Evolutionary conservation across 2,113 vertebrate species (phyloP).

Genomic region (Brachyhypopomus gauderio): DNA sequence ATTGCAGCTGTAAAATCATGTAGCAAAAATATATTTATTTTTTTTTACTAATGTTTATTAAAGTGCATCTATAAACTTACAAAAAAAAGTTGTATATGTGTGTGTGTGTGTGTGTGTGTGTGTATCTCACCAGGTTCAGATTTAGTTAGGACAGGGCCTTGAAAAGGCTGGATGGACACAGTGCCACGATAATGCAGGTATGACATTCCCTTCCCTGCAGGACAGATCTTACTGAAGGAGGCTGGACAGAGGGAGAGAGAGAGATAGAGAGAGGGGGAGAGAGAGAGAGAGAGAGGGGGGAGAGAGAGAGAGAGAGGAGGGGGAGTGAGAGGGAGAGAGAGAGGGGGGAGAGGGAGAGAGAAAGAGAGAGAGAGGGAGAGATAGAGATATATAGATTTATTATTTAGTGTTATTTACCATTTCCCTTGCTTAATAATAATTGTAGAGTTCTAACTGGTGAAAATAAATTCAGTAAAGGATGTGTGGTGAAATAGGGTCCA

Average conservation of each 20-base stretch:
- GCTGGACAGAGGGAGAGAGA: conserved; percentile 62
- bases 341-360: not conserved
- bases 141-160: conserved; percentile 60
- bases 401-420: no score
- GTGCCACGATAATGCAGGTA: conserved; percentile 68
- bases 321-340: not conserved
- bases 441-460: no score
- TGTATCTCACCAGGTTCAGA: conserved; percentile 25
- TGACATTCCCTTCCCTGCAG: conserved; percentile 83
- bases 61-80: not conserved
- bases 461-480: no score
- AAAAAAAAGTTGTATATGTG: not conserved
- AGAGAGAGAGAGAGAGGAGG: not conserved
- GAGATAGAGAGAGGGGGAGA: not conserved
- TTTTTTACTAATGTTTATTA: no score
- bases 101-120: conserved; percentile 49
- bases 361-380: conserved; percentile 10
- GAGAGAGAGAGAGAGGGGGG: not conserved
- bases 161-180: conserved; percentile 68
- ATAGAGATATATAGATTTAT: no score
- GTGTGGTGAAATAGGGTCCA: no score
- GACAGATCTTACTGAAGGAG: conserved; percentile 88
- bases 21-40: no score
- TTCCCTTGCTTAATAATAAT: no score
- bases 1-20: no score